phyloP scores from a whole-genome alignment of 2,888 invertebrate species.

The Cosmopolites sordidus region DNA sequence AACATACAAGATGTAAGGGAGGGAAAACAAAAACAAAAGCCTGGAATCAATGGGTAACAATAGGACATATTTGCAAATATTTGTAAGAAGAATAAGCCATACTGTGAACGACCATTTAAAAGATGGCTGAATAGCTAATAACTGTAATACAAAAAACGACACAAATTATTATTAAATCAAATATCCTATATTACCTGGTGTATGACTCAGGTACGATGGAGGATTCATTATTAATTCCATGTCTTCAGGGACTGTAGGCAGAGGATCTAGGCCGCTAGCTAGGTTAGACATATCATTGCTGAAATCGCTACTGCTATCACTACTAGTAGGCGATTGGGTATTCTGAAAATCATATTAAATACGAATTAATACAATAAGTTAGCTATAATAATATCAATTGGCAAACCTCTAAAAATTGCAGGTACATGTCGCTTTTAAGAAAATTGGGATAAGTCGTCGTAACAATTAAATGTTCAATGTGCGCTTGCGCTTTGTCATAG shows the following conservation, averaged over 20 bases:
- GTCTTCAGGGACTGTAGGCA: constrained; percentile 86
- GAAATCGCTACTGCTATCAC: constrained; percentile 44
- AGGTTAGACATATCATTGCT: constrained; percentile 44
- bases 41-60: no score
- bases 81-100: no score
- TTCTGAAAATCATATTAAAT: constrained; percentile 31
- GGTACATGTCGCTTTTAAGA: constrained; percentile 87
- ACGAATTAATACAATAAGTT: background rate
- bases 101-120: background rate
- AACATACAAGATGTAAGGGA: no score
- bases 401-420: constrained; percentile 71
- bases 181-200: constrained; percentile 45
- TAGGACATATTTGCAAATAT: no score
- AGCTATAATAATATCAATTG: no score
- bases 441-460: constrained; percentile 89
- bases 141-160: no score
- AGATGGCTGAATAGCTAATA: background rate
- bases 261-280: constrained; percentile 46
- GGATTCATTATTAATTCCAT: constrained; percentile 58
- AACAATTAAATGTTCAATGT: constrained; percentile 77
- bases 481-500: constrained; percentile 67
- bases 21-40: no score
- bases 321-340: constrained; percentile 40
- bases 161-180: no score
- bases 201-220: constrained; percentile 35